Conservation (phyloP, 53 echinoderm and acorn worm genomes). For the Holothuria scabra region DNA sequence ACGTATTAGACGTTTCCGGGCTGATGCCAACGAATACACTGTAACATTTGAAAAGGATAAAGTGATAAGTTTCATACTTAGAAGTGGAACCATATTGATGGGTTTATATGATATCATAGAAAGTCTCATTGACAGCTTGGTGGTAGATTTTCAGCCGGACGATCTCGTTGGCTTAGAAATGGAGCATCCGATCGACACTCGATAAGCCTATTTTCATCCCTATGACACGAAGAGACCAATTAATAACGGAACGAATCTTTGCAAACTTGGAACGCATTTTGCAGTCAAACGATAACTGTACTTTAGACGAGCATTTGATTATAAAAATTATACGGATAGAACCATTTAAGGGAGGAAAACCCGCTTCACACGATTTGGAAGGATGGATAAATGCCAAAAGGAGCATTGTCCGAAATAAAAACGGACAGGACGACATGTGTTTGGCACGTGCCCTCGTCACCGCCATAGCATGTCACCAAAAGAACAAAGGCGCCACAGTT, state of each 20-base stretch:
- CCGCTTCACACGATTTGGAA: not conserved
- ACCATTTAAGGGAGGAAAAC: constrained; percentile 7
- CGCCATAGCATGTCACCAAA: not conserved
- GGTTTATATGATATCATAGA: too few species aligned
- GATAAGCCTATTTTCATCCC: not conserved
- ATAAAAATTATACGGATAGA: not conserved
- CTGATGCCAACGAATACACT: too few species aligned
- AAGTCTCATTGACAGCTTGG: too few species aligned
- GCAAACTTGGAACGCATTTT: not conserved
- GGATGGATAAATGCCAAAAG: not conserved
- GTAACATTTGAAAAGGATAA: too few species aligned
- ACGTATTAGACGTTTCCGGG: too few species aligned
- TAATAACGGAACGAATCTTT: constrained; percentile 2
- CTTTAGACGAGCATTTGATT: not conserved
- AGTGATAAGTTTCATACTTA: too few species aligned
- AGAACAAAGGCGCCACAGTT: not conserved
- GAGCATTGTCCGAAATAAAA: constrained; percentile 1
- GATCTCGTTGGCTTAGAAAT: too few species aligned
- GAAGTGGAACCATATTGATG: too few species aligned
- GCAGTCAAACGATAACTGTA: constrained; percentile 12
- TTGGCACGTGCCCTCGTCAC: constrained; percentile 9
- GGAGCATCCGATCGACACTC: not conserved
- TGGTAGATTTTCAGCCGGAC: too few species aligned
- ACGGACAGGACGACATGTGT: constrained; percentile 10
- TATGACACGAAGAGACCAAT: constrained; percentile 16